Conservation (phyloP, 2,888 invertebrate species). For the Sinelater perroti region DNA sequence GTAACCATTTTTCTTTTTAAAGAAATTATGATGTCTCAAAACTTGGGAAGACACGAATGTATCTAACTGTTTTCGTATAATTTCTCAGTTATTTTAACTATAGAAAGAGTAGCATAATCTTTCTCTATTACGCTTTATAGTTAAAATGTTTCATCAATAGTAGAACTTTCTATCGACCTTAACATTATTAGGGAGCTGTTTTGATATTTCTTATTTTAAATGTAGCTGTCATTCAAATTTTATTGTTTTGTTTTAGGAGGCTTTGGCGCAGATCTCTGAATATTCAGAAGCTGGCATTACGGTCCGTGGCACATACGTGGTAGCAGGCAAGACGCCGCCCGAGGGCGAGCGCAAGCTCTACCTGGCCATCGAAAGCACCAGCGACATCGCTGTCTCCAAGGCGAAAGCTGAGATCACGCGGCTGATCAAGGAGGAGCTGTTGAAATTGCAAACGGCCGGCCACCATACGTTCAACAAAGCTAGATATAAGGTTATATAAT, state of each 20-base stretch:
- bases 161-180: too few relatives aligned
- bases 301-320: conserved; percentile 96
- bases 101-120: too few relatives aligned
- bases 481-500: conserved; percentile 89
- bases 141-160: too few relatives aligned
- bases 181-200: too few relatives aligned
- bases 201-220: background rate
- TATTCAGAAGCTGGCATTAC: conserved; percentile 99
- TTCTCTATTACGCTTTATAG: too few relatives aligned
- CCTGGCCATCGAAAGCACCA: conserved; percentile 98
- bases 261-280: conserved; percentile 96
- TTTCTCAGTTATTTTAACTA: too few relatives aligned
- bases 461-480: conserved; percentile 91
- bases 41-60: too few relatives aligned
- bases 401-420: conserved; percentile 97
- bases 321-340: conserved; percentile 86
- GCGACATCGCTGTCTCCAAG: conserved; percentile 93
- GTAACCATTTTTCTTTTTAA: too few relatives aligned
- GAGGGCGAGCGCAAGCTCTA: conserved; percentile 96
- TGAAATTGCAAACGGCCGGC: conserved; percentile 87
- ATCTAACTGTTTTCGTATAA: too few relatives aligned
- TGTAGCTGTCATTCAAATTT: background rate
- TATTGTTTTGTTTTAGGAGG: conserved; percentile 72
- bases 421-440: conserved; percentile 96
- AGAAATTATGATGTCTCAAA: too few relatives aligned